Percentiles rank a stretch among this genome's conserved stretches.
phyloP scores from a whole-genome alignment of 23 tunicate genomes.

The Diplosoma virens region DNA sequence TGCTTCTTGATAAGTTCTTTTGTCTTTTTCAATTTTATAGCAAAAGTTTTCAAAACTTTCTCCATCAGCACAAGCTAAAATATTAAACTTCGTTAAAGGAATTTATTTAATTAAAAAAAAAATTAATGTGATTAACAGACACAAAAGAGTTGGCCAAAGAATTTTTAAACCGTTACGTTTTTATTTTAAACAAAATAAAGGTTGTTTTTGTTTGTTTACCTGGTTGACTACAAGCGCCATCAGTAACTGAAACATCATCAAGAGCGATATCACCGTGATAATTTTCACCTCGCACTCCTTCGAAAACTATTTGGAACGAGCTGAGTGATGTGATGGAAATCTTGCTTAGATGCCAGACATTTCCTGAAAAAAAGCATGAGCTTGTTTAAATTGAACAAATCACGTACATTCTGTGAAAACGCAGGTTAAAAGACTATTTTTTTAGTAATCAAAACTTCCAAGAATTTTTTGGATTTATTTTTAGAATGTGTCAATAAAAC shows the following conservation, averaged over 20 bases:
- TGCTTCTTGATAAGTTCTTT: constrained; percentile 44
- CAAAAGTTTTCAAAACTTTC: constrained; percentile 42
- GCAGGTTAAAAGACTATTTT: too few relatives aligned
- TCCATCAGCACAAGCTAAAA: constrained; percentile 63
- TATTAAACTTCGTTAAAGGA: not conserved
- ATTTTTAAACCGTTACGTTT: too few relatives aligned
- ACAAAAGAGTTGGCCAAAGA: not conserved
- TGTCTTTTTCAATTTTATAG: constrained; percentile 43
- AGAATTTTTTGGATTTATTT: not conserved
- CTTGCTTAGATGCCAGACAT: constrained; percentile 54
- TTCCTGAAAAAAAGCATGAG: constrained; percentile 41
- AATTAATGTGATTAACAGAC: not conserved
- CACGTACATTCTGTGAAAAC: too few relatives aligned
- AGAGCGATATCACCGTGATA: constrained; percentile 89
- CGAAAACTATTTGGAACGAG: constrained; percentile 58
- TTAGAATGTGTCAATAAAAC: too few relatives aligned
- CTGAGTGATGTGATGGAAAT: constrained; percentile 16
- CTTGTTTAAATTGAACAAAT: too few relatives aligned
- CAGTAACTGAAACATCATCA: constrained; percentile 63
- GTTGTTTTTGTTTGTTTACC: too few relatives aligned
- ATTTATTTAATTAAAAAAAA: too few relatives aligned
- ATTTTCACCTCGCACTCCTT: constrained; percentile 64
- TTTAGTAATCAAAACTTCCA: too few relatives aligned
- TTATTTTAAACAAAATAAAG: too few relatives aligned
- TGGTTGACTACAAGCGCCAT: constrained; percentile 60